Conservation (phyloP, 2,113 vertebrate species). For the Vombatus ursinus region DNA sequence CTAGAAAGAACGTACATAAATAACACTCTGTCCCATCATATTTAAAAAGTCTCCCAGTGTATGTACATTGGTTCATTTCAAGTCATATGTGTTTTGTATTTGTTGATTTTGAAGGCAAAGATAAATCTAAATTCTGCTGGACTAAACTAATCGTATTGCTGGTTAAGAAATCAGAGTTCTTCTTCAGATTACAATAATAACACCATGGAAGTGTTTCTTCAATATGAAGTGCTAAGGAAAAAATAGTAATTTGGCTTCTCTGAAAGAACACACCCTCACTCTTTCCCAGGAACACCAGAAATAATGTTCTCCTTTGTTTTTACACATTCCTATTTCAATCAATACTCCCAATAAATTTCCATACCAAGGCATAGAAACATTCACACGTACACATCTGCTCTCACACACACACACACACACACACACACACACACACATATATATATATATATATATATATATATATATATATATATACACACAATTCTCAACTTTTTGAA, state of each 20-base stretch:
- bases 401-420: background rate
- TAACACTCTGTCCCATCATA: background rate
- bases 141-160: conserved; percentile 72
- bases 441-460: background rate
- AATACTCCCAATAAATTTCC: background rate
- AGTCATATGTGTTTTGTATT: background rate
- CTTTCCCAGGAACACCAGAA: conserved; percentile 70
- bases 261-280: conserved; percentile 65
- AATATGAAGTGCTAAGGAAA: conserved; percentile 76
- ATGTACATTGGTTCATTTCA: background rate
- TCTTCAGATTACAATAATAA: conserved; percentile 76
- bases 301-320: conserved; percentile 72
- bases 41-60: background rate
- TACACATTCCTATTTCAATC: conserved; percentile 18
- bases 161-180: conserved; percentile 66
- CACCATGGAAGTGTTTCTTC: conserved; percentile 74
- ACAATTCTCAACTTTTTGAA: conserved; percentile 67
- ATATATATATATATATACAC: background rate
- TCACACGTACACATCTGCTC: background rate
- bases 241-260: conserved; percentile 65
- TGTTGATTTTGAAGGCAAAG: conserved; percentile 2
- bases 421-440: background rate
- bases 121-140: conserved; percentile 47
- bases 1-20: background rate
- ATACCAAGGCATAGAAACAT: background rate